Evolutionary conservation across 2,888 invertebrate genomes (phyloP).

Genomic region (Tolmerus cingulatus): DNA sequence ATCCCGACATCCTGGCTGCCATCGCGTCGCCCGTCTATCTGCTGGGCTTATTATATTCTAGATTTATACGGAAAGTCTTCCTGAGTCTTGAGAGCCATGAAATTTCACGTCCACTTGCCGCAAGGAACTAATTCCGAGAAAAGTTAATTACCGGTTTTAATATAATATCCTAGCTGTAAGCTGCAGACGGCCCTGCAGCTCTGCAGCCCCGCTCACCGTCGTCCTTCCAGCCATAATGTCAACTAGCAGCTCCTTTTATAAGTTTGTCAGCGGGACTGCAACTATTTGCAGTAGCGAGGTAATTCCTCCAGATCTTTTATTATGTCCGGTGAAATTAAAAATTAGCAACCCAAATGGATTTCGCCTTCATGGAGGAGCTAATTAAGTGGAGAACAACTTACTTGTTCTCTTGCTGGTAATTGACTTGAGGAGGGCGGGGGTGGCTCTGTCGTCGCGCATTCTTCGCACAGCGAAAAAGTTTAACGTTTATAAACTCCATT

Average conservation of each 20-base stretch:
- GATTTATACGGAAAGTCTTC: neutral
- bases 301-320: constrained; percentile 29
- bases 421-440: neutral
- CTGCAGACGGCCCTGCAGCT: neutral
- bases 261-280: constrained; percentile 12
- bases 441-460: neutral
- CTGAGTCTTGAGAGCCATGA: neutral
- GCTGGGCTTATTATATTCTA: constrained; percentile 8
- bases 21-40: neutral
- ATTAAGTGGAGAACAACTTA: constrained; percentile 22
- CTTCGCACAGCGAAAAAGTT: neutral
- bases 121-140: constrained; percentile 30
- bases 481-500: neutral
- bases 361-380: constrained; percentile 6
- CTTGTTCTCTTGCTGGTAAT: neutral
- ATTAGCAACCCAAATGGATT: constrained; percentile 17
- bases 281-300: constrained; percentile 9
- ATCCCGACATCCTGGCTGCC: neutral
- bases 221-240: neutral
- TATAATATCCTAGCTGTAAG: constrained; percentile 9
- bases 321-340: constrained; percentile 26
- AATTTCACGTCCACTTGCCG: constrained; percentile 29
- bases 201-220: neutral
- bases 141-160: constrained; percentile 38
- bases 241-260: neutral